phyloP scores from a whole-genome alignment of 2,113 vertebrate species.

The Apteryx mantelli region DNA sequence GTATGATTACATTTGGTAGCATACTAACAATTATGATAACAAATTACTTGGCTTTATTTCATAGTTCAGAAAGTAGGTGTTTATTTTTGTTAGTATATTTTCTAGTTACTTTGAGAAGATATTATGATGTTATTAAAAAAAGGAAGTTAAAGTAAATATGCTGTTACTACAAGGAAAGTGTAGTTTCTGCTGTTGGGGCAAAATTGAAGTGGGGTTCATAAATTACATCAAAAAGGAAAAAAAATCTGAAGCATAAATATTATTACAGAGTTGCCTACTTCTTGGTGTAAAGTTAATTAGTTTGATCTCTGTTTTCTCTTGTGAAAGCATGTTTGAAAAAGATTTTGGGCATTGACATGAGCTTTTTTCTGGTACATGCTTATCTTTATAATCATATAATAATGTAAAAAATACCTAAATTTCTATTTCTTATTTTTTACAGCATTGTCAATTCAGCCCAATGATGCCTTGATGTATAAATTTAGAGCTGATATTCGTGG shows the following conservation, averaged over 20 bases:
- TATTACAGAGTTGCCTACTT: background rate
- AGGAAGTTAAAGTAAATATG: background rate
- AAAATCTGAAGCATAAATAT: background rate
- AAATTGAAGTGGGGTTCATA: background rate
- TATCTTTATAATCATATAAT: background rate
- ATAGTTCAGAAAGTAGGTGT: background rate
- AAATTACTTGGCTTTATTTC: background rate
- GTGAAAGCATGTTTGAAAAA: background rate
- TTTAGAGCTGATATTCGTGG: conserved; percentile 80
- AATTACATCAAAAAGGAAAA: background rate
- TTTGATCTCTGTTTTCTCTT: background rate
- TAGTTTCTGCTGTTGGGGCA: background rate
- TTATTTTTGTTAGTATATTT: background rate
- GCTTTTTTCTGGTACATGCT: background rate
- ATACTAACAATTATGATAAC: background rate
- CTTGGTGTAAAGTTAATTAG: background rate
- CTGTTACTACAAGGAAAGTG: background rate
- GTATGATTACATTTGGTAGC: background rate
- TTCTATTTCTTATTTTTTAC: conserved; percentile 43
- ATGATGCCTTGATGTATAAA: conserved; percentile 76
- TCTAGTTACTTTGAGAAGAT: background rate
- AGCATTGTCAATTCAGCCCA: conserved; percentile 79
- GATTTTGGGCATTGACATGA: background rate
- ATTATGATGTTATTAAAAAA: background rate
- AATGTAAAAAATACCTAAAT: background rate